Conservation (phyloP, 2,888 invertebrate genomes). For the Synergus laeviventris region DNA sequence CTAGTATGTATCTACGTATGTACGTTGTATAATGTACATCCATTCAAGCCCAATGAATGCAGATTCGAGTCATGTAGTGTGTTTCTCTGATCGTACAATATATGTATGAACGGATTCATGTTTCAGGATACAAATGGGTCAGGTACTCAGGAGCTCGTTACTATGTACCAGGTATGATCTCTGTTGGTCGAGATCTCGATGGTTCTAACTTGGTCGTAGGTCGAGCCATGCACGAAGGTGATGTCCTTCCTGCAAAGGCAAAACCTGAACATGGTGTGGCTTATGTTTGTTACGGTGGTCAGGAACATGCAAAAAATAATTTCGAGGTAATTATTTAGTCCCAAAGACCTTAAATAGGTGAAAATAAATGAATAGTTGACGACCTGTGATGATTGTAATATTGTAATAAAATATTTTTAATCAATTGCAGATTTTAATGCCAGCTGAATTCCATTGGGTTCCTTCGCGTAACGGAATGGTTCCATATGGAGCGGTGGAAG, state of each 20-base stretch:
- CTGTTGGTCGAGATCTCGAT: constrained; percentile 70
- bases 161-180: constrained; percentile 63
- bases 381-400: too few species aligned
- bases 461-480: constrained; percentile 61
- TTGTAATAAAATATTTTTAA: too few species aligned
- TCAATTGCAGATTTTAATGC: constrained; percentile 61
- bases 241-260: constrained; percentile 60
- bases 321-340: constrained; percentile 54
- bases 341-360: not conserved
- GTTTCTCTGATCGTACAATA: constrained; percentile 7
- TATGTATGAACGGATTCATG: constrained; percentile 40
- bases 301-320: constrained; percentile 55
- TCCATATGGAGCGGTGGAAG: constrained; percentile 72
- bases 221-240: constrained; percentile 59
- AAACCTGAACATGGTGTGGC: constrained; percentile 60
- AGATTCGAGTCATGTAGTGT: constrained; percentile 4
- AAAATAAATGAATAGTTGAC: not conserved
- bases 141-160: constrained; percentile 60
- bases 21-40: not conserved
- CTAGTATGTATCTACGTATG: not conserved
- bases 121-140: constrained; percentile 64
- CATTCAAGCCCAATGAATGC: not conserved
- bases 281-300: constrained; percentile 55
- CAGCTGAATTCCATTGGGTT: constrained; percentile 63
- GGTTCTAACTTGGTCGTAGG: constrained; percentile 72